Evolutionary conservation across 2,888 invertebrate genomes (phyloP), one percentile per base, ranked within the genome.

Genomic region (Xylocampa areola): DNA sequence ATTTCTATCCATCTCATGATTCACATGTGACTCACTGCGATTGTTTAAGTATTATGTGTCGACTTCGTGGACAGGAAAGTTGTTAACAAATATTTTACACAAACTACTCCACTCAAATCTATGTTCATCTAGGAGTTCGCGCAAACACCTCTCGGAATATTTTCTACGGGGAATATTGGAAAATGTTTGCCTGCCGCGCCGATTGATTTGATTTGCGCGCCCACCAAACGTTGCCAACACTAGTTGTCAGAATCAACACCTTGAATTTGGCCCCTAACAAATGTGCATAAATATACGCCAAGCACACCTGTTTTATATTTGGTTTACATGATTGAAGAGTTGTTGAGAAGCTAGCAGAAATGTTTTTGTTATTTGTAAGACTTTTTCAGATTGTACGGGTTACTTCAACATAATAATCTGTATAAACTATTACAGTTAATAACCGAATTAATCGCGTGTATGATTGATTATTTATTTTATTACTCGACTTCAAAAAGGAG

Each of bases 181-280:
- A 85, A 85, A 83, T 88, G 82, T 87, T 87, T 87, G 82, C 84
- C 75, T 80, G 80, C 70, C 80, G 76, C 68, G 69, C 75, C 80
- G 78, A 80, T 80, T 87, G 89, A 89, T 89, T 89, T 82, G 87
- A 89, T 89, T 88, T 88, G 80, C 77, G 67, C 67, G 73, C 64
- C 71, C 64, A 61, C 70, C 68, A 72, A 74, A 73, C 73, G 73
- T 74, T 77, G 73, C 69, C 76, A 72, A 66, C 63, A 64, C 66
- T 62, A 49, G 64, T 71, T 62, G 48, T 50, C 73, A 63, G 72
- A 80, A 79, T 80, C 76, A 77, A 80, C 76, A 77, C 55, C 68
- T 61, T 40, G 50, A 64, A 62, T 72, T 68, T 52, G 43, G 47
- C 37, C 44, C 35, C 44, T 61, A 45, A 60, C 44, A 59, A 59